Evolutionary conservation across 2,888 invertebrate species (phyloP), one percentile per base, ranked within the genome.

Genomic region (Incurvaria masculella): DNA sequence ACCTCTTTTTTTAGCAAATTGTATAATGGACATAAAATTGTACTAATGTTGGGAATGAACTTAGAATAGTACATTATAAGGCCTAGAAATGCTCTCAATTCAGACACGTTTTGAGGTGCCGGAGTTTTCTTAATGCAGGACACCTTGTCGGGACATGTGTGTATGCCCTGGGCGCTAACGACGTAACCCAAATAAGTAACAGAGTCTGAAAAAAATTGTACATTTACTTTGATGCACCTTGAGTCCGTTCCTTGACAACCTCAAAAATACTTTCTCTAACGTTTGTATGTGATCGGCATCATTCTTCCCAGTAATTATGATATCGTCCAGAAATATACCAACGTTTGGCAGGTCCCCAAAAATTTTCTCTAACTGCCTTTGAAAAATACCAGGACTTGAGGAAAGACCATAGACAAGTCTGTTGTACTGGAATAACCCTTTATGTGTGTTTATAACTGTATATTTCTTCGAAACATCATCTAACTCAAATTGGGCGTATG

Each of bases 141-240:
- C 5, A 57, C 19, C 26, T 57, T 56, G 1, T 54, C 52, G 0
- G 54, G 50, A 18, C 53, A 55, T 1, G 53, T 57, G n/a, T 54
- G 53, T 23, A 23, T 23, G 10, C 23, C 23, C 5, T 10, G 23
- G 5, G 23, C 23, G 10, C 23, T 23, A 10, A 54, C 48, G 6
- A 48, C 38, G 14, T 21, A 46, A 1, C 54, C 51, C 20, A 52
- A 27, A 44, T 23, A 23, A 23, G 23, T 23, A 23, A 23, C 23
- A 5, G 23, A 23, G 10, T 23, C 23, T 23, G 23, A 23, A 42
- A 38, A 52, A 48, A 39, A 56, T 53, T 1, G 21, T 3, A 45
- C 54, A 56, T 40, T 56, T 56, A 1, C 53, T 48, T 33, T 49
- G 51, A 10, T 16, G 19, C 5, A 44, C 18, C 14, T 19, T 47